phyloP scores from a whole-genome alignment of 2,797 vertebrate genomes.

The Lacerta agilis region DNA sequence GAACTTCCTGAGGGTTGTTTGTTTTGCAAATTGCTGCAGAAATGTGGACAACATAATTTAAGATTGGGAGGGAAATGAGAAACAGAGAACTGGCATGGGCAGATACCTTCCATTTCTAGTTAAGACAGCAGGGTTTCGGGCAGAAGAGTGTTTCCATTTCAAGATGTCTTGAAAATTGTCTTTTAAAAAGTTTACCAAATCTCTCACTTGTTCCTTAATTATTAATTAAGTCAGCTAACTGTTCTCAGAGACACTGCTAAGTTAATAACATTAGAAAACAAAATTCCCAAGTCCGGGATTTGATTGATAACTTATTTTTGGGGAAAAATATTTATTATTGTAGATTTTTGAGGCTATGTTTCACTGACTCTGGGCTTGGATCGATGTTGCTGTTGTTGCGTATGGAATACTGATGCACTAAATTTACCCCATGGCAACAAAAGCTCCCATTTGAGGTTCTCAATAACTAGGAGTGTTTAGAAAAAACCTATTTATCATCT shows the following conservation, averaged over 20 bases:
- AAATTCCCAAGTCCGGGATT: constrained; percentile 31
- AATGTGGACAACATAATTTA: too few species aligned
- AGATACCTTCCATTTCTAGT: too few species aligned
- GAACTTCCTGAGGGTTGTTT: too few species aligned
- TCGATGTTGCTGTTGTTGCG: constrained; percentile 17
- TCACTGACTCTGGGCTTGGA: background rate
- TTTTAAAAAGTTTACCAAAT: constrained; percentile 26
- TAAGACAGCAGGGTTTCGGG: background rate
- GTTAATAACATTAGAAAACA: constrained; percentile 25
- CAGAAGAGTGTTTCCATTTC: constrained; percentile 29
- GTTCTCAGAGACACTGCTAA: constrained; percentile 38
- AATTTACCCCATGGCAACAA: constrained; percentile 11
- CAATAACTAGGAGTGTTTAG: constrained; percentile 20
- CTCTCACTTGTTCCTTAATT: constrained; percentile 22
- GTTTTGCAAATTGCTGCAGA: too few species aligned
- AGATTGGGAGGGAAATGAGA: too few species aligned
- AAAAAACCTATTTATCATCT: constrained; percentile 12
- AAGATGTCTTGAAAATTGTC: constrained; percentile 31
- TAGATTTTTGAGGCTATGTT: constrained; percentile 30
- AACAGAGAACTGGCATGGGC: constrained; percentile 14
- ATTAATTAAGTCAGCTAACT: constrained; percentile 34
- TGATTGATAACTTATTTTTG: constrained; percentile 29
- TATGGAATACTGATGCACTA: constrained; percentile 19
- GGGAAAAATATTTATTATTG: background rate
- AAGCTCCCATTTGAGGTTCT: background rate